Evolutionary conservation across 2,888 invertebrate species (phyloP).

Genomic region (Mayetiola destructor): DNA sequence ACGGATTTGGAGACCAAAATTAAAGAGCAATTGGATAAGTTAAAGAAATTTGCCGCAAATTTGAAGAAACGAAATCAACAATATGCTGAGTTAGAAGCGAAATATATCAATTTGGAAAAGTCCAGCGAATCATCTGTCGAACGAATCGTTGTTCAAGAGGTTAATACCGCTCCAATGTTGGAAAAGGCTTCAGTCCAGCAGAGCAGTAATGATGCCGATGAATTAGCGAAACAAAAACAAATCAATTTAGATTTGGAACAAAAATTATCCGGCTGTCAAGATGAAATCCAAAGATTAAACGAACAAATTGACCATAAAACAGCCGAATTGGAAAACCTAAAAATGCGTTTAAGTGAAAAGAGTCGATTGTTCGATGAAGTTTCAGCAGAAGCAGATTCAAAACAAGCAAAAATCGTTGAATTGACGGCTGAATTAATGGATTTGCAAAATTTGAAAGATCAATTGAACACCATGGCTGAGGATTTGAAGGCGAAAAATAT

Average conservation of each 20-base stretch:
- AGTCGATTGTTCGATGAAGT: slow-evolving; percentile 15
- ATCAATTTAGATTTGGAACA: neutral
- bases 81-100: slow-evolving; percentile 49
- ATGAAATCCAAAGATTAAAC: neutral
- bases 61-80: slow-evolving; percentile 56
- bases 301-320: slow-evolving; percentile 2
- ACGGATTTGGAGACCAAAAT: slow-evolving; percentile 43
- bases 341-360: slow-evolving; percentile 11
- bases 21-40: slow-evolving; percentile 56
- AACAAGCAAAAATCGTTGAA: slow-evolving; percentile 4
- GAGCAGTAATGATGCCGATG: neutral
- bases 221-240: neutral
- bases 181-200: slow-evolving; percentile 1
- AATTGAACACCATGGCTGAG: slow-evolving; percentile 15
- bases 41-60: slow-evolving; percentile 62
- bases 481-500: slow-evolving; percentile 34
- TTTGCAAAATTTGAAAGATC: slow-evolving; percentile 18
- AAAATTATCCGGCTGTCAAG: neutral
- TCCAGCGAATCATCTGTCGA: neutral
- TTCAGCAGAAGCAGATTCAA: neutral
- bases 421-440: slow-evolving; percentile 17
- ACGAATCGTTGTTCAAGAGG: neutral
- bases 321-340: slow-evolving; percentile 15
- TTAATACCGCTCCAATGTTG: neutral
- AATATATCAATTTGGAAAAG: slow-evolving; percentile 19